Conservation (phyloP, 2,797 vertebrate genomes). For the Chaetophractus vellerosus region DNA sequence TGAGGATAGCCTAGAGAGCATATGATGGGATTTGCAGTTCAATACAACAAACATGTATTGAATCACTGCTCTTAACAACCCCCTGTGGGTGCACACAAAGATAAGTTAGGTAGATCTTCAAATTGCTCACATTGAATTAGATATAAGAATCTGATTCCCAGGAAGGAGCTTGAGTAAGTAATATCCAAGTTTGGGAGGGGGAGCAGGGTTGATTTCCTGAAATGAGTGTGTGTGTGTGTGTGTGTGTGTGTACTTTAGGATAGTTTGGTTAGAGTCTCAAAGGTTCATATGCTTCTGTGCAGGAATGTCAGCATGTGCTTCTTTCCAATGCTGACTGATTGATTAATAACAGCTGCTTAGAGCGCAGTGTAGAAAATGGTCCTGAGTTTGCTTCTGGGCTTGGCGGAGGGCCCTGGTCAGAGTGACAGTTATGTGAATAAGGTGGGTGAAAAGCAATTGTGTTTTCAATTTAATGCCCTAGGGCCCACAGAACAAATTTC, state of each 20-base stretch:
- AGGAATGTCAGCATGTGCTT: neutral
- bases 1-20: neutral
- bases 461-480: neutral
- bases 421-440: neutral
- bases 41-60: neutral
- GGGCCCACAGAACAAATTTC: neutral
- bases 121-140: neutral
- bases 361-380: neutral
- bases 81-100: neutral
- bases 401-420: neutral
- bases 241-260: neutral
- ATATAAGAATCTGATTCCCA: neutral
- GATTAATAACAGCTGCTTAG: neutral
- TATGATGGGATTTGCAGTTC: neutral
- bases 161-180: neutral
- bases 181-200: neutral
- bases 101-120: neutral
- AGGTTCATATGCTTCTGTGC: neutral
- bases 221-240: neutral
- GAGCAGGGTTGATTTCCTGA: neutral
- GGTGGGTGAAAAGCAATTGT: neutral
- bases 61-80: neutral
- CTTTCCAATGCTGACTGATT: neutral
- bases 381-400: neutral
- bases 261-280: neutral